These are phyloP conservation scores for Hycleus cichorii DNA, from an alignment of 1,140 invertebrate species.

Conservation along the genomic window DNA sequence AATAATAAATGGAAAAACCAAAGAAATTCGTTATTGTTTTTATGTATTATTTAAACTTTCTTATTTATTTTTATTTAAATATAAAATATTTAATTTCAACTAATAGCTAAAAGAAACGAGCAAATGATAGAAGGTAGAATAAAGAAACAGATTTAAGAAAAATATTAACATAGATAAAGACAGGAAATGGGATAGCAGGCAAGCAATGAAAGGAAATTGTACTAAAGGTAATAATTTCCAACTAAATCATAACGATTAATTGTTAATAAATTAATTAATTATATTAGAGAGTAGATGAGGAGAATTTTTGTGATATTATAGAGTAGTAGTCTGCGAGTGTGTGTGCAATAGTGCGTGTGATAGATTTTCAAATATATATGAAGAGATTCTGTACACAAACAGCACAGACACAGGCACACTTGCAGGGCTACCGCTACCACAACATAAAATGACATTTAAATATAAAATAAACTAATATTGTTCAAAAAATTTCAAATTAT, in stretches of 20 bases:
- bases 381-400: slow-evolving; percentile 36
- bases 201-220: too few species aligned
- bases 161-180: too few species aligned
- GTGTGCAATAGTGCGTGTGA: slow-evolving; percentile 36
- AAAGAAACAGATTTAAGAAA: too few species aligned
- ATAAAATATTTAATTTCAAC: too few species aligned
- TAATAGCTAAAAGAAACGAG: too few species aligned
- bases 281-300: too few species aligned
- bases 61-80: too few species aligned
- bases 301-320: too few species aligned
- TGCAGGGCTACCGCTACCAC: slow-evolving; percentile 43
- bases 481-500: neutral
- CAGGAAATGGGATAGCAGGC: too few species aligned
- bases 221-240: neutral
- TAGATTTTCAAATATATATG: slow-evolving; percentile 23
- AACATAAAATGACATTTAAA: slow-evolving; percentile 30
- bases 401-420: slow-evolving; percentile 42
- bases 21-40: neutral
- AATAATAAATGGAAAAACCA: neutral
- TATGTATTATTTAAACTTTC: too few species aligned
- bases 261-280: neutral
- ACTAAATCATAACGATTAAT: neutral
- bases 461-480: neutral
- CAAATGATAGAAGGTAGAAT: too few species aligned
- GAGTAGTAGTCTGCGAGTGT: slow-evolving; percentile 36